A percentile compares a stretch with the other conserved stretches of the same genome.
Evolutionary conservation across 2,113 vertebrate species (phyloP).

Genomic region (Stigmatopora argus): DNA sequence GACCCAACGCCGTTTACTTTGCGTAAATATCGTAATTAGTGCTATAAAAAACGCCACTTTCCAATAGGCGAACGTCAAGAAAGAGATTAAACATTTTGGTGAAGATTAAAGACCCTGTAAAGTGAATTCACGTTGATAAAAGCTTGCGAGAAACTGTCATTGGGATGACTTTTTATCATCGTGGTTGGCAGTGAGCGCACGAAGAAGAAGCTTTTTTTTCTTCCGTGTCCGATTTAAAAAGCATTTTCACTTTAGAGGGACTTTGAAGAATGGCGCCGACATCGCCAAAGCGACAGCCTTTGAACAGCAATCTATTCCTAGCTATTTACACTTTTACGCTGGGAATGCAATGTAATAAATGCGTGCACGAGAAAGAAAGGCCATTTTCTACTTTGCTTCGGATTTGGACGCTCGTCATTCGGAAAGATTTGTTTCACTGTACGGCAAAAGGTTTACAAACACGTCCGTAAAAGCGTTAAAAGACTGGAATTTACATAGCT

Average conservation of each 20-base stretch:
- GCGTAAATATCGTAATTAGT: neutral
- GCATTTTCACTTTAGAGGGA: neutral
- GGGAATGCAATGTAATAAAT: slow-evolving; percentile 17
- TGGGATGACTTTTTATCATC: neutral
- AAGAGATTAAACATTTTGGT: neutral
- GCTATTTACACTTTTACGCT: slow-evolving; percentile 18
- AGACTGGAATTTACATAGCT: slow-evolving; percentile 49
- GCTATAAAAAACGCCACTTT: neutral
- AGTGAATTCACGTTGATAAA: neutral
- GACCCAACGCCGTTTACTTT: neutral
- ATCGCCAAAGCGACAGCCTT: slow-evolving; percentile 24
- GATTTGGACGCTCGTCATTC: no score
- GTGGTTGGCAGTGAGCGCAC: neutral
- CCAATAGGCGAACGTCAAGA: neutral
- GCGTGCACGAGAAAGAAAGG: slow-evolving; percentile 37
- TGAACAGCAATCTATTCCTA: slow-evolving; percentile 7
- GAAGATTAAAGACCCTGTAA: neutral
- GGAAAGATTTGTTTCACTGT: slow-evolving; percentile 12
- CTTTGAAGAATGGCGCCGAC: neutral
- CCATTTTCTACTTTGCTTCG: slow-evolving; percentile 26
- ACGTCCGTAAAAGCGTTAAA: slow-evolving; percentile 43
- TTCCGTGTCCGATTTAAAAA: neutral
- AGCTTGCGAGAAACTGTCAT: no score
- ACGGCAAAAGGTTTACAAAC: slow-evolving; percentile 48
- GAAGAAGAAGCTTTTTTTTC: neutral